phyloP scores from a whole-genome alignment of 2,797 vertebrate species.

The Halcyon leucocephala region DNA sequence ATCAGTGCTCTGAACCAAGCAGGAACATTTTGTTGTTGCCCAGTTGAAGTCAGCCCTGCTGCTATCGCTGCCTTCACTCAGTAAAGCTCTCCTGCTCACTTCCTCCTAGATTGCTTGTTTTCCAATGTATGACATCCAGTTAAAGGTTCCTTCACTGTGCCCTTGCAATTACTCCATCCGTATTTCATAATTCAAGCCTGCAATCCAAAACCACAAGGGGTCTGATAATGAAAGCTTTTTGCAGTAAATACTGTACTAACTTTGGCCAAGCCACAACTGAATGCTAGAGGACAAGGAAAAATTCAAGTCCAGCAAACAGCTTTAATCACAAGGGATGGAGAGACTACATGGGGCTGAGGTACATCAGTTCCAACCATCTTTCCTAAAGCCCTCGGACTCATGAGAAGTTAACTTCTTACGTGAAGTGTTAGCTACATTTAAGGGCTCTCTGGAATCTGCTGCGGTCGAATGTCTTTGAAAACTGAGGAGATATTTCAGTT shows the following conservation, averaged over 20 bases:
- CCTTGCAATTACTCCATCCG: neutral
- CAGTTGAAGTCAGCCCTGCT: neutral
- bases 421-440: neutral
- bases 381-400: neutral
- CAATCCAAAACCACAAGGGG: conserved; percentile 22
- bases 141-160: neutral
- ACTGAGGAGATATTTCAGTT: conserved; percentile 4
- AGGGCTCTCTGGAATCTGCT: conserved; percentile 36
- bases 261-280: conserved; percentile 52
- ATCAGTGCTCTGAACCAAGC: neutral
- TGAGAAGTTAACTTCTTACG: neutral
- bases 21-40: neutral
- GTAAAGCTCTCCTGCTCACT: neutral
- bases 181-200: conserved; percentile 49
- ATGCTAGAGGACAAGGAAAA: conserved; percentile 49
- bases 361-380: neutral
- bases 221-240: conserved; percentile 50
- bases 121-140: neutral
- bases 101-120: neutral
- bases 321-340: conserved; percentile 20
- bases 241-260: conserved; percentile 45
- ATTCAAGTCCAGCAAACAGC: conserved; percentile 47
- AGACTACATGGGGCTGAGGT: neutral
- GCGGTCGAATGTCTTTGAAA: conserved; percentile 54
- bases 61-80: neutral